Evolutionary conservation across 2,797 vertebrate species (phyloP), one percentile per base, ranked within the genome.

Genomic region (Takifugu ocellatus): DNA sequence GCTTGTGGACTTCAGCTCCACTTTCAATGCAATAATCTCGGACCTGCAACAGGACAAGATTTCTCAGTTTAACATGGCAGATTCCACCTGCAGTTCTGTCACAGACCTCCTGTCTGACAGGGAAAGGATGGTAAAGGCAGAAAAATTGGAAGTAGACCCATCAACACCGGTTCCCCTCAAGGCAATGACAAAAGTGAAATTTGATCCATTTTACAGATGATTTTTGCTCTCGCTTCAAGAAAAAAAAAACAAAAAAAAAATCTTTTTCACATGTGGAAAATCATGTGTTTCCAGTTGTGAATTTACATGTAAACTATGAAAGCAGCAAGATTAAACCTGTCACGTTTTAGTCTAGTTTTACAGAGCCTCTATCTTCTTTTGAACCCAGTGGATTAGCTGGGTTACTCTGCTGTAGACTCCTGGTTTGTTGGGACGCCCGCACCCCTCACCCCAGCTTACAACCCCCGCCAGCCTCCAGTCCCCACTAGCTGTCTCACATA

Each of bases 391-490:
- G 16, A 90, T 72, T 25, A 92, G 63, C 3, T 83, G 55, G 17
- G 86, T 88, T 8, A 92, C 61, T 70, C 89, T 69, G 54, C 83
- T 89, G 81, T 92, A 92, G 59, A 92, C 91, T 0, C 91, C 91
- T 2, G 91, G 90, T 74, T 91, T 91, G 51, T 87, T 87, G 15
- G 1, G 78, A 12, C 86, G 78, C 9, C 81, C 91, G 3, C 91
- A 92, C 31, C 91, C 91, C 3, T 90, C 81, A 29, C 91, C 91
- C 90, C 90, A 92, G 47, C 91, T 92, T 77, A 92, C 91, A 48
- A 92, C 74, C 0, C 91, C 91, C 0, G 89, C 91, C 68, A 92
- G 76, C 60, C 81, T 87, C 91, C 90, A 91, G 24, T 81, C 70
- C 31, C 88, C 85, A 2, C 44, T 42, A 6, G 39, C 52, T 3